Conservation (phyloP, 2,888 invertebrate genomes). For the Platycnemis pennipes region DNA sequence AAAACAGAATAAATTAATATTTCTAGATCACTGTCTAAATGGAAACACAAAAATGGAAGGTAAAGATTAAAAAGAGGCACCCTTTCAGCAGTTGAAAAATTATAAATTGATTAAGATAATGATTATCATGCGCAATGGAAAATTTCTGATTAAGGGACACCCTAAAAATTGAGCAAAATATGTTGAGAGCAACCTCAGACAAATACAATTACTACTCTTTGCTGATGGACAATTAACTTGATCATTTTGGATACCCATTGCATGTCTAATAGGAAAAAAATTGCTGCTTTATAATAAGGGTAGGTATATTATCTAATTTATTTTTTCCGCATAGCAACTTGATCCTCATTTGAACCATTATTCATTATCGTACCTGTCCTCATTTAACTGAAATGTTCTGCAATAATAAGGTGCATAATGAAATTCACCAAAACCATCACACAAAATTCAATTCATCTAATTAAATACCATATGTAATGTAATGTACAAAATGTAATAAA, state of each 20-base stretch:
- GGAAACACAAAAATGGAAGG: background rate
- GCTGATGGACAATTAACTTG: background rate
- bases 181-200: no score
- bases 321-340: background rate
- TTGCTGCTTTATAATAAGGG: background rate
- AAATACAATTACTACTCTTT: background rate
- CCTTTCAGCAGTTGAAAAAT: background rate
- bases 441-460: constrained; percentile 3
- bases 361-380: background rate
- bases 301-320: background rate
- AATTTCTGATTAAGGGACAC: background rate
- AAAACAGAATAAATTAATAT: background rate
- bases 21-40: background rate
- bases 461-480: background rate
- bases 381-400: background rate
- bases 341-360: background rate
- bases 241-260: background rate
- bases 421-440: background rate
- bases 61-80: background rate
- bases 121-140: background rate
- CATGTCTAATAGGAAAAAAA: background rate
- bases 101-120: background rate
- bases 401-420: background rate
- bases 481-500: background rate
- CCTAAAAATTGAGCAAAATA: background rate